Base-by-base conservation (phyloP, 2,888 invertebrate species). In the Steinernema hermaphroditum region DNA sequence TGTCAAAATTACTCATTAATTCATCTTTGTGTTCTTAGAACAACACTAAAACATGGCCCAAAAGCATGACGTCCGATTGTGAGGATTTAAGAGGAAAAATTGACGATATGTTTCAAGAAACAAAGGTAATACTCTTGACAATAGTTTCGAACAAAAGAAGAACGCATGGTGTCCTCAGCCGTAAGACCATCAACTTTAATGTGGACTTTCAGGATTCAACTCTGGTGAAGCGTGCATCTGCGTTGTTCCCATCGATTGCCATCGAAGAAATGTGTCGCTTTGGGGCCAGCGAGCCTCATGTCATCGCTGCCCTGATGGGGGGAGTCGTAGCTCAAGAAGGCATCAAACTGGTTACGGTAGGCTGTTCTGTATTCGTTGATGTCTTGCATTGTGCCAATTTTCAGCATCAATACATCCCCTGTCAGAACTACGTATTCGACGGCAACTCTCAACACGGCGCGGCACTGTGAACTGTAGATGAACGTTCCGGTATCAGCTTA, bases 371-470 rank as follows among this genome's bases (percentile, higher is more conserved):
- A n/a, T n/a, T n/a, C n/a, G n/a, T n/a, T n/a, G n/a, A n/a, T n/a
- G n/a, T n/a, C n/a, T n/a, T n/a, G n/a, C n/a, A n/a, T n/a, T n/a
- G n/a, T n/a, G n/a, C n/a, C n/a, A n/a, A n/a, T n/a, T n/a, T n/a
- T n/a, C n/a, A n/a, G n/a, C 91, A 92, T 85, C 98, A 98, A 89
- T 98, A 95, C 88, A 93, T 94, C 85, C 97, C 97, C 44, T 8
- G 37, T 12, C 37, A 37, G 37, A 12, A 12, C 37, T 37, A 37
- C 87, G 91, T 98, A 81, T 96, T 94, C 88, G 96, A 97, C 90
- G 96, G 81, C 6, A 79, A 81, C 74, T 75, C 78, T 6, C 79
- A 78, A 12, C 72, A 43, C 16, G 71, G 75, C 14, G 68, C 54
- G 24, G 70, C 75, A 12, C 37, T 37, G 37, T 37, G 37, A 37